phyloP scores from a whole-genome alignment of 1,140 invertebrate species.

The Macrotrachela quadricornifera region DNA sequence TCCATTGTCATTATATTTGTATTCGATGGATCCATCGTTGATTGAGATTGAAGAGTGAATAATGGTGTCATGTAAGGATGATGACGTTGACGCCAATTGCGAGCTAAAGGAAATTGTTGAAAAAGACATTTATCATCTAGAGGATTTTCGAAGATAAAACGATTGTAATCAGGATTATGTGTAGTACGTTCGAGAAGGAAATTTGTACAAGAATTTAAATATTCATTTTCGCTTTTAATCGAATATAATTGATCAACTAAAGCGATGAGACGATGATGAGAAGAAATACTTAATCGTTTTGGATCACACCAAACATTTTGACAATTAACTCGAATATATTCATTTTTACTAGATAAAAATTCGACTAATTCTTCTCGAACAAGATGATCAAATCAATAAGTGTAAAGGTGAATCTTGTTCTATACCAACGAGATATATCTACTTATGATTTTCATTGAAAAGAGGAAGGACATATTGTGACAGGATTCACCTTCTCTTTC shows the following conservation, averaged over 20 bases:
- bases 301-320: constrained; percentile 23
- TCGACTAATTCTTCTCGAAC: too few relatives aligned
- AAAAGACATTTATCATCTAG: constrained; percentile 36
- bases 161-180: constrained; percentile 34
- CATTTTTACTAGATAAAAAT: constrained; percentile 13
- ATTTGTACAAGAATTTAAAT: constrained; percentile 31
- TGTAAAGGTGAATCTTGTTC: too few relatives aligned
- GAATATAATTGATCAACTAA: constrained; percentile 32
- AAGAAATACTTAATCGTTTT: too few relatives aligned
- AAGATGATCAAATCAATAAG: too few relatives aligned
- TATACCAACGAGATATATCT: too few relatives aligned
- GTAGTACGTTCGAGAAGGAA: constrained; percentile 33
- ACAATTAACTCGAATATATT: constrained; percentile 10
- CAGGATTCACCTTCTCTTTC: too few relatives aligned
- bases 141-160: constrained; percentile 38
- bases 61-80: constrained; percentile 41
- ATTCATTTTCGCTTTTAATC: constrained; percentile 28
- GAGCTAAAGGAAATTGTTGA: constrained; percentile 19
- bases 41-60: constrained; percentile 27
- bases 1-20: too few relatives aligned
- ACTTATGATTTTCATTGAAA: too few relatives aligned
- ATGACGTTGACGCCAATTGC: constrained; percentile 30
- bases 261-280: constrained; percentile 10
- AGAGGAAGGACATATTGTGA: too few relatives aligned
- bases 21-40: too few relatives aligned